Conservation (phyloP, 1,140 invertebrate genomes). For the Heliconius congener region DNA sequence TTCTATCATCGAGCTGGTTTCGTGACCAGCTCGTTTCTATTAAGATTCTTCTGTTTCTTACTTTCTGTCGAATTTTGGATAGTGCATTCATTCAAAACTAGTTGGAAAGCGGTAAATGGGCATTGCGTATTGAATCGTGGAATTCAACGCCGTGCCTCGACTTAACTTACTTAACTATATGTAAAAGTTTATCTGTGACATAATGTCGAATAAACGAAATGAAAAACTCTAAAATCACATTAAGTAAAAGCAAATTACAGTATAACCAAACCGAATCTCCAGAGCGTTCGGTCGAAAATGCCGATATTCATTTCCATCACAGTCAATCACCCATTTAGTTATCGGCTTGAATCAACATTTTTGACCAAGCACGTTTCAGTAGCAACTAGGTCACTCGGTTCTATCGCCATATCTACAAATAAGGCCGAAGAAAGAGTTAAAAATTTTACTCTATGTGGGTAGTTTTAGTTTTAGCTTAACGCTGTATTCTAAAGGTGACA, state of each 20-base stretch:
- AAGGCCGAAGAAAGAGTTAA: neutral
- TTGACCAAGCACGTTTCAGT: neutral
- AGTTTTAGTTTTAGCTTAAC: neutral
- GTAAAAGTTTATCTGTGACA: no score
- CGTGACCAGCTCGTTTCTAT: no score
- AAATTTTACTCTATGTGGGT: neutral
- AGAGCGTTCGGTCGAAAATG: slow-evolving; percentile 5
- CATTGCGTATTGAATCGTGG: no score
- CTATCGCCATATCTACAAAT: neutral
- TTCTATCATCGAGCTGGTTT: no score
- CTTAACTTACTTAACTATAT: no score
- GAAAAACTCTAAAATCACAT: neutral
- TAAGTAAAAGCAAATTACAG: neutral
- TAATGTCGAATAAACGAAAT: no score
- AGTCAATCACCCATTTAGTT: slow-evolving; percentile 25
- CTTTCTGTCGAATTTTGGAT: no score
- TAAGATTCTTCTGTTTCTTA: no score
- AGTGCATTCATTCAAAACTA: no score
- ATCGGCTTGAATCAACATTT: slow-evolving; percentile 17
- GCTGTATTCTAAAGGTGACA: no score
- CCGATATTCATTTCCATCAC: slow-evolving; percentile 28
- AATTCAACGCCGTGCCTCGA: no score
- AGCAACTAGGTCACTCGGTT: neutral
- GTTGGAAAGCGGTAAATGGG: no score
- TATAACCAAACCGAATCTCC: neutral